Percentiles rank a stretch among this genome's conserved stretches.
Evolutionary conservation across 2,113 vertebrate genomes (phyloP).

Genomic region (Spilogale gracilis): DNA sequence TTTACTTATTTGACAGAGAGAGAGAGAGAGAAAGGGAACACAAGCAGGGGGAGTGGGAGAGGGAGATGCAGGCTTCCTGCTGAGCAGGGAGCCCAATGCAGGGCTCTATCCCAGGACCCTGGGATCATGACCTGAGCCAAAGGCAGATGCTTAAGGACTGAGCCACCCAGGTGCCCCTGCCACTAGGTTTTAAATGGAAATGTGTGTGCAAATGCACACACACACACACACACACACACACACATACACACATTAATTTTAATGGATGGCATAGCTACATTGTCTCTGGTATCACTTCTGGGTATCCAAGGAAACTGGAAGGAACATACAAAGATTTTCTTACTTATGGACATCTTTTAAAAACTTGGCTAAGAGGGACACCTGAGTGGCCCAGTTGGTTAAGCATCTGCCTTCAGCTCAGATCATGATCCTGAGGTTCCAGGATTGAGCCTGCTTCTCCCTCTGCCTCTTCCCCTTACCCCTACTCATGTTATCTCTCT

Average conservation of each 20-base stretch:
- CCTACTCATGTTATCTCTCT: not conserved
- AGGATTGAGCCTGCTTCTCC: not conserved
- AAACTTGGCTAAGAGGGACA: not conserved
- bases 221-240: not conserved
- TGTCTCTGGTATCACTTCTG: not conserved
- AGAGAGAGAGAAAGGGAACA: too few relatives aligned
- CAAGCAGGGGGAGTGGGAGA: too few relatives aligned
- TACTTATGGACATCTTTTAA: not conserved
- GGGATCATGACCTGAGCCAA: too few relatives aligned
- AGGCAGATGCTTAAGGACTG: too few relatives aligned
- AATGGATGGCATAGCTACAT: not conserved
- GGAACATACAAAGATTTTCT: not conserved
- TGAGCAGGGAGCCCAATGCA: too few relatives aligned
- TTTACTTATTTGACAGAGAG: too few relatives aligned
- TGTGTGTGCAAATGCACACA: not conserved
- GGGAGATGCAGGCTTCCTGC: too few relatives aligned
- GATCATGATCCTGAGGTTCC: not conserved
- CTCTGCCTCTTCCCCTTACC: not conserved
- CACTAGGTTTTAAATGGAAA: constrained; percentile 4
- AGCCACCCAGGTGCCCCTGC: not conserved
- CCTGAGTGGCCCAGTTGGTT: not conserved
- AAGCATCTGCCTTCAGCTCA: not conserved
- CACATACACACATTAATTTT: not conserved
- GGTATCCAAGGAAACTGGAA: not conserved
- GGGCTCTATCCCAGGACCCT: too few relatives aligned